These are phyloP conservation scores for Vultur gryphus DNA, from an alignment of 2,797 vertebrate species.

Conservation along the genomic window DNA sequence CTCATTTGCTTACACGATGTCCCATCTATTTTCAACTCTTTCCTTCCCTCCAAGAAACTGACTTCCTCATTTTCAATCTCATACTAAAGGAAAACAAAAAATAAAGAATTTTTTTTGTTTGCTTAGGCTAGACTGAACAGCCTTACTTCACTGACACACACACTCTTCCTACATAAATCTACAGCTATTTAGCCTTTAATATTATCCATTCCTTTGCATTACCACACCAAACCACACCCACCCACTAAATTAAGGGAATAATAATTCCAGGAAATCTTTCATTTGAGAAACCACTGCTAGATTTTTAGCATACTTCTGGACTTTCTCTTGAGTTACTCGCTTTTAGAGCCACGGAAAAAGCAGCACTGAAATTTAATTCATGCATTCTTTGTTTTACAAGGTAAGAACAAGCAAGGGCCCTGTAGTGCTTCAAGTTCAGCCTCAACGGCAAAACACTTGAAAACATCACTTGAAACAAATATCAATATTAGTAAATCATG, in stretches of 20 bases:
- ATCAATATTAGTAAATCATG: neutral
- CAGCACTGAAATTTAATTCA: neutral
- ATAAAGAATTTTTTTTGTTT: neutral
- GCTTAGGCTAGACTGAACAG: neutral
- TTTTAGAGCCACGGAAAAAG: neutral
- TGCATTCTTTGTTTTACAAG: neutral
- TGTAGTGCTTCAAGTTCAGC: neutral
- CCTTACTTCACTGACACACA: neutral
- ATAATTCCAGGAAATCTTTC: constrained; percentile 48
- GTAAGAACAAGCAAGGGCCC: neutral
- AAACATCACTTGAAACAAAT: neutral
- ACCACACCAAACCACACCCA: constrained; percentile 17
- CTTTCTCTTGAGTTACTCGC: neutral
- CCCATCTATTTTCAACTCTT: constrained; percentile 40
- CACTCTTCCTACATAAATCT: neutral
- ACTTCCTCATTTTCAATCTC: constrained; percentile 42
- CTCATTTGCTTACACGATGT: neutral
- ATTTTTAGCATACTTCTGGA: constrained; percentile 20
- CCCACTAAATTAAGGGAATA: neutral
- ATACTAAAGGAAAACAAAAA: neutral
- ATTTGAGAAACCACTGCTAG: constrained; percentile 10
- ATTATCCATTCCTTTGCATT: neutral
- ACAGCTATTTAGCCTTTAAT: neutral
- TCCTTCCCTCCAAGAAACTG: constrained; percentile 28
- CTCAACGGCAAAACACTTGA: neutral